These are phyloP conservation scores for Battus philenor DNA, from an alignment of 1,140 invertebrate genomes.

Conservation along the genomic window DNA sequence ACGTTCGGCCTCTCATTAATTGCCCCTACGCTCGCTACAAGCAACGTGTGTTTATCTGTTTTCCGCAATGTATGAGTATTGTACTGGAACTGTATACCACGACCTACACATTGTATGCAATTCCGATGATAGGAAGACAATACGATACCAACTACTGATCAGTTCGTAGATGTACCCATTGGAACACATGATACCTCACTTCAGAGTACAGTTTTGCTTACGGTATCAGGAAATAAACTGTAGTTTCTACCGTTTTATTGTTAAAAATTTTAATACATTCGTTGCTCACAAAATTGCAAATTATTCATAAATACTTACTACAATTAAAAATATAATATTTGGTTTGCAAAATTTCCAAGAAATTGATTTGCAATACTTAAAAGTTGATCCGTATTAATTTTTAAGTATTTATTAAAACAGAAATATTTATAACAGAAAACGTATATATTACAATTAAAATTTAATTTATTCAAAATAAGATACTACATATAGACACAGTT, in stretches of 20 bases:
- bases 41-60: conserved; percentile 59
- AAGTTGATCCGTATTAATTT: no score
- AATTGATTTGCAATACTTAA: no score
- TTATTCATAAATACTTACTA: no score
- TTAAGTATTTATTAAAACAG: no score
- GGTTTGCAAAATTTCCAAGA: no score
- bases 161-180: not conserved
- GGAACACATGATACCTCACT: not conserved
- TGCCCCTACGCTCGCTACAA: conserved; percentile 50
- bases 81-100: conserved; percentile 11
- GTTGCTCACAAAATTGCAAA: no score
- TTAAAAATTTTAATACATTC: no score
- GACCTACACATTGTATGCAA: conserved; percentile 17
- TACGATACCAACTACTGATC: conserved; percentile 7
- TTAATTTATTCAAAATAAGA: no score
- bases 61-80: conserved; percentile 37
- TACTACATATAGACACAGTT: no score
- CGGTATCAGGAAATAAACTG: conserved; percentile 13
- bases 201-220: conserved; percentile 10
- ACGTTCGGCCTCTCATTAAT: conserved; percentile 71
- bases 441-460: no score
- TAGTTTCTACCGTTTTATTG: conserved; percentile 3
- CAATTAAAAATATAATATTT: no score
- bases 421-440: no score
- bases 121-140: conserved; percentile 15